Evolutionary conservation across 2,888 invertebrate species (phyloP), one percentile per base, ranked within the genome.

Genomic region (Octodonta nipae): DNA sequence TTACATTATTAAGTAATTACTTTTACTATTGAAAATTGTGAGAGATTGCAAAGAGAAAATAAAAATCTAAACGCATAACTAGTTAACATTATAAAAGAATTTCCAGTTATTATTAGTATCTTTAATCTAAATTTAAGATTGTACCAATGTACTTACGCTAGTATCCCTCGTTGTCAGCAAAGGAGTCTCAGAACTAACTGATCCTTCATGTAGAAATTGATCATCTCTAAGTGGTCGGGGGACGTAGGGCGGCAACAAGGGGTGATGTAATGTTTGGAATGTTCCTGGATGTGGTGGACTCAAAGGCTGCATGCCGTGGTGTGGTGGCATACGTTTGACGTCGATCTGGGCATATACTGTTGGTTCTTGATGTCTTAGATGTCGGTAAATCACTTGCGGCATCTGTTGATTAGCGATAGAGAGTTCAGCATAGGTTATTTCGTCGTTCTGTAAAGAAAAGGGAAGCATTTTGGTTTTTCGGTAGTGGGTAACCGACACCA

Each of bases 301-400:
- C 15, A 56, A 49, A 17, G 58, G 59, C 37, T 57, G 60, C 33
- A 52, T 39, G 28, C 43, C 46, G 13, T 11, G 8, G 30, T 50
- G 53, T 27, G 50, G 47, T 33, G 48, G 47, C 40, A 50, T 46
- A 26, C 61, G 50, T 47, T 64, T 56, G 45, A 66, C 61, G 44
- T 68, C 68, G 37, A 69, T 64, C 52, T 68, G 68, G 30, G 69
- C 68, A 50, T 69, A 69, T 26, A 69, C 65, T n/a, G 67, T 68
- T 16, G 67, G 67, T 49, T 68, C 67, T 37, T 58, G 61, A 28
- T 60, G 50, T 28, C 63, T 53, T 37, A 56, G 58, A 61, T 56
- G 30, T 28, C 47, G 52, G 49, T 62, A 62, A 44, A 63, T 56
- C 36, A 61, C 57, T 40, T 62, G 61, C 24, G 53, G 60, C 50